Conservation (phyloP, 2,113 vertebrate genomes). For the Mormyrus iriodes region DNA sequence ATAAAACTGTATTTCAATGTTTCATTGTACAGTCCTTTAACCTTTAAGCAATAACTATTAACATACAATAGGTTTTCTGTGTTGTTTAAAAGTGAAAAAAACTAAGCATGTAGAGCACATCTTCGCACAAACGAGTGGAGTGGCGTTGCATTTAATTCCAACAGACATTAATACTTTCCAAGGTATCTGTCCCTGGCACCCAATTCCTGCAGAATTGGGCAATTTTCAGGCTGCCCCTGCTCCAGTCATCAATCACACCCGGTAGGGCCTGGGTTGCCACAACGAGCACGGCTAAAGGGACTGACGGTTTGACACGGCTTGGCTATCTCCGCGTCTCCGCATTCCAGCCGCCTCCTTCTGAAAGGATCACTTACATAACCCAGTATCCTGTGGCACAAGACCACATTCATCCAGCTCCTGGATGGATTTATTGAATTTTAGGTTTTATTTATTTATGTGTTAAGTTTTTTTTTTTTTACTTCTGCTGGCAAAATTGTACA, state of each 20-base stretch:
- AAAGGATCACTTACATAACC: slow-evolving; percentile 57
- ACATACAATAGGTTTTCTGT: not conserved
- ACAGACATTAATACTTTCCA: not conserved
- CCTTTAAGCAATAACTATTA: not conserved
- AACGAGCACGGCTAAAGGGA: slow-evolving; percentile 45
- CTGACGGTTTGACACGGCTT: slow-evolving; percentile 55
- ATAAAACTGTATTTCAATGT: not conserved
- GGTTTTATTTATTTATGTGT: slow-evolving; percentile 52
- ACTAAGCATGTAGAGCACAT: not conserved
- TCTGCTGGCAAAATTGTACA: slow-evolving; percentile 35
- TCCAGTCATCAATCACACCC: slow-evolving; percentile 62
- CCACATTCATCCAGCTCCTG: slow-evolving; percentile 58
- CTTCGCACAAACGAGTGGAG: not conserved
- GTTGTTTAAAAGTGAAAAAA: not conserved
- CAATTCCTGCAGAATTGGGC: slow-evolving; percentile 17
- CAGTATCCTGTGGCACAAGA: slow-evolving; percentile 62
- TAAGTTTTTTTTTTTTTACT: slow-evolving; percentile 21
- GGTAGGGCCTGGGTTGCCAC: slow-evolving; percentile 32
- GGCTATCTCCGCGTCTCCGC: slow-evolving; percentile 43
- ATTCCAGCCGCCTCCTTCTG: slow-evolving; percentile 50
- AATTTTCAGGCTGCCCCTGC: slow-evolving; percentile 20
- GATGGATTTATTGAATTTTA: slow-evolving; percentile 60
- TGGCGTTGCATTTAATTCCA: slow-evolving; percentile 2
- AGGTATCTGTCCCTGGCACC: not conserved
- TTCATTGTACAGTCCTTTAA: not conserved